Base-by-base conservation (phyloP, 2,888 invertebrate species). In the Mesorhabditis belari region DNA sequence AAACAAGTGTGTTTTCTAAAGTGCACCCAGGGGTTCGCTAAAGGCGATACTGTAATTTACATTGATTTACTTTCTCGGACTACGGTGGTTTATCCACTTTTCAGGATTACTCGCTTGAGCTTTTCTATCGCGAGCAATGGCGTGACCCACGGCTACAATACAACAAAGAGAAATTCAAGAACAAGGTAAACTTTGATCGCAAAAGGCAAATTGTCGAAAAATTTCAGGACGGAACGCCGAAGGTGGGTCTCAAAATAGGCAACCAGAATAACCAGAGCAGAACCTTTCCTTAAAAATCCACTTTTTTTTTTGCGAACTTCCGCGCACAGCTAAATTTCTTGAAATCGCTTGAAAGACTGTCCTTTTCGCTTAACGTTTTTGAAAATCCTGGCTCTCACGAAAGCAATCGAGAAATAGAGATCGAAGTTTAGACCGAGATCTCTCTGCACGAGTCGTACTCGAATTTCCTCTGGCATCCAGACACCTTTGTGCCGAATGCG, bases 121-220 rank as follows among this genome's bases (percentile, higher is more conserved):
- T 79, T 52, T 78, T 78, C 65, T 79, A 76, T 60, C 72, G 79
- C 2, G 79, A 79, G 65, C 65, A 74, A 28, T 79, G 79, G 79
- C 60, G 61, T 35, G 79, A 79, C 59, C 60, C 60, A 19, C 67
- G 79, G 25, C 63, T 79, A 23, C 65, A 65, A 35, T 80, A 72
- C 52, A 67, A 76, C 51, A 67, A 70, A 29, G 62, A 61, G 53
- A 51, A 68, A 24, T 77, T 78, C 66, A 71, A 70, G 55, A 78
- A 78, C 57, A 78, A 77, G 61, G 61, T 35, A 35, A n/a, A n/a
- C n/a, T n/a, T 35, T 35, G 12, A 17, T 9, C n/a, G n/a, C 12
- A 35, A 35, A 35, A 35, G 12, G 12, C 12, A 35, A 35, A 35
- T n/a, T 17, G 12, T 35, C 44, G 44, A n/a, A n/a, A n/a, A n/a